Base-by-base conservation (phyloP, 2,888 invertebrate species). In the Callosobruchus maculatus region DNA sequence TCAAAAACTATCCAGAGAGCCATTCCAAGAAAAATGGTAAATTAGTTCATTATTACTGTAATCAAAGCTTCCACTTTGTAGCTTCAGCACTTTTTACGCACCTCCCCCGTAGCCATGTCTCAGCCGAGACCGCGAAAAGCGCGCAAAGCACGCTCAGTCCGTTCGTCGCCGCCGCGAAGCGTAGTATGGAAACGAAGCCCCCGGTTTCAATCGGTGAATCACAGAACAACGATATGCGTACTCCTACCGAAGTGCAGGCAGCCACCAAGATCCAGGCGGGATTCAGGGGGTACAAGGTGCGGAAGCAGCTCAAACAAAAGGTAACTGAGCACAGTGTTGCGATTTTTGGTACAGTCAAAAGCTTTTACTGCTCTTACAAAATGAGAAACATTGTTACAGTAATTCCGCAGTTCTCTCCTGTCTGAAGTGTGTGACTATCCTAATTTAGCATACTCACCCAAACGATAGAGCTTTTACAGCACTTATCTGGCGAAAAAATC, bases 201-300 rank as follows among this genome's bases (percentile, higher is more conserved):
- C 2, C 21, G 2, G 68, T 7, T 20, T 1, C 21, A 2, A 18
- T 21, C 22, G 20, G 68, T 68, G 22, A 21, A 68, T 22, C 21
- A 68, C 68, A 68, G 21, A 2, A 67, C 2, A 22, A 68, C 68
- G 22, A 68, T 21, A 78, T 77, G 73, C 77, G 76, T 75, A 78
- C 84, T 76, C 76, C 80, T 68, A 74, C 84, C 83, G 86, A 86
- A 82, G 81, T 80, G 21, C 80, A 84, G 74, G 91, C 91, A 22
- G 93, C 93, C 72, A 92, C 92, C 49, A 91, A 91, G 81, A 93
- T 93, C 78, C 93, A 93, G 85, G 93, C 93, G 21, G 91, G 92
- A 71, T 91, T 93, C 70, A 88, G 93, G 76, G 93, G 93, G 0
- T 93, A 90, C 83, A 88, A 93, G 81, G 91, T 91, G 67, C 78